phyloP scores from a whole-genome alignment of 2,797 vertebrate genomes.

The Urophycis tenuis region DNA sequence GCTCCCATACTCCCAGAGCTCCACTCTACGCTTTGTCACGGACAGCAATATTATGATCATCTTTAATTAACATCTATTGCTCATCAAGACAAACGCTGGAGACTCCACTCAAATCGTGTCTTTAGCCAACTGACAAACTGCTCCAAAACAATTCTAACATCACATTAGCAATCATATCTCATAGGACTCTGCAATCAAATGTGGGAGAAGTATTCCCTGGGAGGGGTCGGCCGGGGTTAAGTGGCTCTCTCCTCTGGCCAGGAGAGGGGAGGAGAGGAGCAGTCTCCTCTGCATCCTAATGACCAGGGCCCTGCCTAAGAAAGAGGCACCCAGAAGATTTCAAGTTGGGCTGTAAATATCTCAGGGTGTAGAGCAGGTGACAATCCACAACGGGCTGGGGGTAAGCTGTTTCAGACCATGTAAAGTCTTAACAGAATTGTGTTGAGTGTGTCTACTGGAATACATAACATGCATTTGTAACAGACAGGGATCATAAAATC shows the following conservation, averaged over 20 bases:
- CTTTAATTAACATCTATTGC: background rate
- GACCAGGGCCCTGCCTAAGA: background rate
- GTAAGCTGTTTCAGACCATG: background rate
- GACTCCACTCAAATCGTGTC: background rate
- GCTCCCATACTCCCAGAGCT: background rate
- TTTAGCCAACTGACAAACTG: background rate
- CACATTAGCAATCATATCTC: background rate
- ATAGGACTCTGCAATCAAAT: background rate
- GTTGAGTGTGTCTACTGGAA: background rate
- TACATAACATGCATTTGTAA: background rate
- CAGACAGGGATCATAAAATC: background rate
- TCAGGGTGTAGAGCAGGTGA: background rate
- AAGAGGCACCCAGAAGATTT: background rate
- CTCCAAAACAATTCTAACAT: background rate
- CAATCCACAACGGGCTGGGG: background rate
- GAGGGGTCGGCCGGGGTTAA: conserved; percentile 46
- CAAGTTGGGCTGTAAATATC: background rate
- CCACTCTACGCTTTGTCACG: background rate
- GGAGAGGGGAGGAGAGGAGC: conserved; percentile 21
- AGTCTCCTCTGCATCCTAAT: conserved; percentile 40
- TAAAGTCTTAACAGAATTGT: background rate
- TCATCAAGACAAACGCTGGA: too few relatives aligned
- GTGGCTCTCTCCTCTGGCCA: conserved; percentile 27
- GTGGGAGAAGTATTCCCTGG: conserved; percentile 10
- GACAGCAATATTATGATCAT: background rate